Evolutionary conservation across 2,113 vertebrate genomes (phyloP).

Genomic region (Sturnus vulgaris): DNA sequence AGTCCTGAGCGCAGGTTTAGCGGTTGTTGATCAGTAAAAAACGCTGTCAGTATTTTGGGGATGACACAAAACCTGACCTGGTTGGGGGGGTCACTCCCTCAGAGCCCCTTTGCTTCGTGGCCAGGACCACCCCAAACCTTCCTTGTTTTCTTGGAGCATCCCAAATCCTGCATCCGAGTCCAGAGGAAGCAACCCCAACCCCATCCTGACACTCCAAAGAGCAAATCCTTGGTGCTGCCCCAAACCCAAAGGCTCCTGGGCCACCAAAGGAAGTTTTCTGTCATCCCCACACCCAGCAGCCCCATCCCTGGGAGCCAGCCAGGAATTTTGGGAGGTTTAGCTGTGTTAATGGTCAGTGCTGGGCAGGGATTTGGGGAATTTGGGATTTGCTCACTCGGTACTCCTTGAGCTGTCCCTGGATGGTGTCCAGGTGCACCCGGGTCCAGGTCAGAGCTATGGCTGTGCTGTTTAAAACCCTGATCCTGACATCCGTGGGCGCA

Average conservation of each 20-base stretch:
- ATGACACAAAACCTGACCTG: conserved; percentile 50
- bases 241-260: neutral
- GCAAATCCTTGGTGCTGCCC: neutral
- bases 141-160: neutral
- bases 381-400: conserved; percentile 83
- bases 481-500: conserved; percentile 82
- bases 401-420: conserved; percentile 92
- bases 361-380: neutral
- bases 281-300: conserved; percentile 1
- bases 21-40: neutral
- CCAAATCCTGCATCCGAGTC: neutral
- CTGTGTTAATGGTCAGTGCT: neutral
- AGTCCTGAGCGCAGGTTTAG: neutral
- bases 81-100: neutral
- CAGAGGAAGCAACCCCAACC: neutral
- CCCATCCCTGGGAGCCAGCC: neutral
- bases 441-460: conserved; percentile 86
- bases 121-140: neutral
- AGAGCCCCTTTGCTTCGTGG: neutral
- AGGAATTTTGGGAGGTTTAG: neutral
- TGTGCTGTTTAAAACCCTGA: conserved; percentile 85
- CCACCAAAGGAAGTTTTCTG: neutral
- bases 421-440: conserved; percentile 81
- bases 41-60: neutral
- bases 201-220: neutral